phyloP scores from a whole-genome alignment of 1,140 invertebrate genomes.

The Leptestheria dahalacensis region DNA sequence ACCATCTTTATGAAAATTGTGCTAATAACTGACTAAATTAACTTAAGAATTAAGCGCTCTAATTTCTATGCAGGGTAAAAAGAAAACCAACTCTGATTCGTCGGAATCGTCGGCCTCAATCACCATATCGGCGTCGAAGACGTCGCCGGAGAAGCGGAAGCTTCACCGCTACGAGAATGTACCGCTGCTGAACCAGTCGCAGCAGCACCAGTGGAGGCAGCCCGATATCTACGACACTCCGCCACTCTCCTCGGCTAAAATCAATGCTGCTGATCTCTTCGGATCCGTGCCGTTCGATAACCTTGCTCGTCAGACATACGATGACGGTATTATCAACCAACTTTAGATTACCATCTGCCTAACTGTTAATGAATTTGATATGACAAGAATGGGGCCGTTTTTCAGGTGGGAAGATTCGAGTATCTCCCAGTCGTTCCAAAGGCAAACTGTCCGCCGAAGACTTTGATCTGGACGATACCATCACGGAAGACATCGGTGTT shows the following conservation, averaged over 20 bases:
- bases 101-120: conserved; percentile 6
- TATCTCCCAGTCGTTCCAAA: conserved; percentile 18
- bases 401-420: too few species aligned
- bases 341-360: conserved; percentile 23
- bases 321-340: conserved; percentile 19
- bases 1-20: too few species aligned
- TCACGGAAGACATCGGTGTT: conserved; percentile 35
- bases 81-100: conserved; percentile 1
- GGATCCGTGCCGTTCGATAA: conserved; percentile 42
- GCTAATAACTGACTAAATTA: too few species aligned
- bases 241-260: conserved; percentile 14
- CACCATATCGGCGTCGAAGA: conserved; percentile 21
- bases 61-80: neutral
- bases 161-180: conserved; percentile 21
- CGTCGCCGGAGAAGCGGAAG: conserved; percentile 15
- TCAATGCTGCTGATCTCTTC: conserved; percentile 35
- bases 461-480: conserved; percentile 20
- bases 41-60: too few species aligned
- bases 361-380: conserved; percentile 22
- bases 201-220: conserved; percentile 2
- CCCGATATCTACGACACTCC: conserved; percentile 13
- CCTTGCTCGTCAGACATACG: conserved; percentile 24
- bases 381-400: conserved; percentile 24
- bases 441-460: conserved; percentile 17
- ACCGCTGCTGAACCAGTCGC: conserved; percentile 3